phyloP scores from a whole-genome alignment of 2,113 vertebrate genomes.

The Apteryx owenii region DNA sequence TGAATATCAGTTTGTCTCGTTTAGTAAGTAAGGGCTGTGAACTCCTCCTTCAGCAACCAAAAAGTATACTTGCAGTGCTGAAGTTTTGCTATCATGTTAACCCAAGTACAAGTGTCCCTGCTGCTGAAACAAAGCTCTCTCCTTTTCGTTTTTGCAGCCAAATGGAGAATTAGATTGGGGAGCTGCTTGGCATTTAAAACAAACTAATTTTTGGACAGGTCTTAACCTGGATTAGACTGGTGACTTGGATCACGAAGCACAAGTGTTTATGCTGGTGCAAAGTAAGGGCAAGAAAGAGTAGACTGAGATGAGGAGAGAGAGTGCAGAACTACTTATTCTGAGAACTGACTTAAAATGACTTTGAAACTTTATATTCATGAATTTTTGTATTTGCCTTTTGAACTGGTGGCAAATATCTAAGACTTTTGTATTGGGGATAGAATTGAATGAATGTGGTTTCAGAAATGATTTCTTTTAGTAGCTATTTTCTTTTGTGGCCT shows the following conservation, averaged over 20 bases:
- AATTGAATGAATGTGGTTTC: background rate
- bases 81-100: background rate
- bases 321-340: background rate
- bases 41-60: background rate
- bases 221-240: background rate
- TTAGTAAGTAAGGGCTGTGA: background rate
- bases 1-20: background rate
- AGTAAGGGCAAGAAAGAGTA: background rate
- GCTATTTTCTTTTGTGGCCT: background rate
- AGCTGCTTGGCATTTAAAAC: background rate
- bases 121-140: background rate
- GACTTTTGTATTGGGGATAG: background rate
- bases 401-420: background rate
- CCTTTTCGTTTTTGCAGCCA: background rate
- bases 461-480: background rate
- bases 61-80: background rate
- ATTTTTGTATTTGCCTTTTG: background rate
- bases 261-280: background rate
- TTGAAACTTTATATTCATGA: background rate
- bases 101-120: background rate
- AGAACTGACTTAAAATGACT: background rate
- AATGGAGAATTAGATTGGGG: background rate
- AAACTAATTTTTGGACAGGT: background rate
- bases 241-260: background rate
- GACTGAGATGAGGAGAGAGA: background rate